A percentile compares a stretch with the other conserved stretches of the same genome.
phyloP scores from a whole-genome alignment of 1,140 invertebrate species.

The Planococcus citri region DNA sequence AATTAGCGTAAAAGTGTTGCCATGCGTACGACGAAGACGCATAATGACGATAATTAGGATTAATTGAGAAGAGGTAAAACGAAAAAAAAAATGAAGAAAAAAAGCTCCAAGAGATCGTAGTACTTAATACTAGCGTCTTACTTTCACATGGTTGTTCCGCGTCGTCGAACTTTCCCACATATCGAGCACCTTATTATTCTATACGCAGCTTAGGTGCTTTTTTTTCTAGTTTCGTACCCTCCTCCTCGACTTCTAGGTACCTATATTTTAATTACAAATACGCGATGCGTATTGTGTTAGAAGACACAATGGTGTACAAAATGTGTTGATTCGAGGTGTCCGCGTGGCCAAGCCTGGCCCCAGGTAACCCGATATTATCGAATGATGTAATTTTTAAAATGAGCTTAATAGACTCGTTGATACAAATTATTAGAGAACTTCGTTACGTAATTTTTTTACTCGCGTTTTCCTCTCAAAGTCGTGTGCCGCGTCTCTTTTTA shows the following conservation, averaged over 20 bases:
- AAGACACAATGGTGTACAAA: no score
- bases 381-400: not conserved
- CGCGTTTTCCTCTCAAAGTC: not conserved
- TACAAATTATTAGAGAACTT: not conserved
- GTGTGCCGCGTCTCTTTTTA: not conserved
- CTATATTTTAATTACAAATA: not conserved
- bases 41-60: conserved; percentile 13
- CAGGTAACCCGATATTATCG: no score
- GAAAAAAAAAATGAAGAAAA: no score
- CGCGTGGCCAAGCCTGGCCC: no score
- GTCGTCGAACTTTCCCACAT: conserved; percentile 1
- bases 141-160: conserved; percentile 15
- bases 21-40: not conserved
- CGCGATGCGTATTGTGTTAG: no score
- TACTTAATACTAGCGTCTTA: conserved; percentile 17
- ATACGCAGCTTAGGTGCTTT: no score
- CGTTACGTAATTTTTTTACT: not conserved
- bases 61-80: not conserved
- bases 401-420: not conserved
- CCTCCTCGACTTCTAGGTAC: no score
- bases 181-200: no score
- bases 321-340: no score
- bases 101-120: not conserved
- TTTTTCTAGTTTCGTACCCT: not conserved
- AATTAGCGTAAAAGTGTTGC: no score